These are phyloP conservation scores for Drosophila ezoana DNA, from an alignment of 2,888 invertebrate species.

Conservation along the genomic window DNA sequence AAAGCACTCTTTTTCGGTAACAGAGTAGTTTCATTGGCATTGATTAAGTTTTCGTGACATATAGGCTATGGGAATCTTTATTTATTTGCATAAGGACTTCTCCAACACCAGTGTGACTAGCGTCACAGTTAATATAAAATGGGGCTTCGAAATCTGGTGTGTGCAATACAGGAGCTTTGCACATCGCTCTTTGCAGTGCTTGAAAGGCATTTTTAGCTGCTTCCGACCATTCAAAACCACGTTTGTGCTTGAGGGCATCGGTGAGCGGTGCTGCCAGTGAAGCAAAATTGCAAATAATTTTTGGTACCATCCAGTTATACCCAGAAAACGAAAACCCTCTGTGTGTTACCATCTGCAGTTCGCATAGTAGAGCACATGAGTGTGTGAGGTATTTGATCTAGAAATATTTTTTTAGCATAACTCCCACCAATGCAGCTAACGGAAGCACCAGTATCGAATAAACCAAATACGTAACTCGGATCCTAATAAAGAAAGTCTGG, in stretches of 20 bases:
- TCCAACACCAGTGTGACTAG: conserved; percentile 17
- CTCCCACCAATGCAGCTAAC: conserved; percentile 1
- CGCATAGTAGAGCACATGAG: too few species aligned
- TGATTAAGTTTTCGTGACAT: conserved; percentile 27
- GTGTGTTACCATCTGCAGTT: too few species aligned
- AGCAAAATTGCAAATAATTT: conserved; percentile 1
- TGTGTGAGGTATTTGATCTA: too few species aligned
- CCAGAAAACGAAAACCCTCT: neutral
- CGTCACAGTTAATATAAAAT: conserved; percentile 30
- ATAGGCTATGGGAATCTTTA: conserved; percentile 8
- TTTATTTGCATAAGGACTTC: conserved; percentile 22
- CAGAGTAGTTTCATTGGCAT: conserved; percentile 1
- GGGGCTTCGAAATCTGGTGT: conserved; percentile 1
- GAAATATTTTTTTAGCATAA: neutral
- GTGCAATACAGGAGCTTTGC: conserved; percentile 6
- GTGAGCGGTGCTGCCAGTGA: conserved; percentile 11
- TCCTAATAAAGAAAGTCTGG: conserved; percentile 1
- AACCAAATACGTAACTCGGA: neutral
- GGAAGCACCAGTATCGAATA: neutral
- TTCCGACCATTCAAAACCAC: conserved; percentile 4
- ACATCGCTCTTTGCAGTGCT: neutral
- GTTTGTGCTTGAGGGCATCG: conserved; percentile 1
- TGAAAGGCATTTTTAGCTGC: conserved; percentile 12
- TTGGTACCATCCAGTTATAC: neutral
- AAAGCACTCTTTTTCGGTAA: conserved; percentile 19